Base-by-base conservation (phyloP, 2,888 invertebrate species). In the Orthosia gothica region DNA sequence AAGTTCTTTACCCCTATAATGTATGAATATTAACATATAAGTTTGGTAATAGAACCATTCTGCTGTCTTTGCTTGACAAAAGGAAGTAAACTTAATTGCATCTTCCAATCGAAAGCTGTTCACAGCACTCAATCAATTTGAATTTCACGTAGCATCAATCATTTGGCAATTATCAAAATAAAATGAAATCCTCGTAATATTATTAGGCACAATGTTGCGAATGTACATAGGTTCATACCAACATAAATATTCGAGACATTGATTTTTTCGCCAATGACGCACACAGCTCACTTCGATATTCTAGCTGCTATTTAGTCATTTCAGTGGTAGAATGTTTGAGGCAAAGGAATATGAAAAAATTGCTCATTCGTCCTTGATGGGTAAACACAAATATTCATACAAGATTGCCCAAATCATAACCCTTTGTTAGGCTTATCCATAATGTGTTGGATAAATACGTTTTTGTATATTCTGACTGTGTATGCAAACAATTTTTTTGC, bases 21-120 rank as follows among this genome's bases (percentile, higher is more conserved):
- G 89, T 93, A 95, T 93, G 94, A 94, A 95, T 94, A 95, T 93
- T 93, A 93, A 93, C 90, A 89, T 88, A 92, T 88, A 89, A 69
- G 84, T 88, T 91, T 88, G 81, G 74, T 86, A 90, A 90, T 89
- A 88, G 74, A 88, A 90, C 89, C 87, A 91, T 93, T 92, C 86
- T 84, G 83, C 78, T 81, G 74, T 61, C 70, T 81, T 79, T 65
- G 18, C 57, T 82, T 76, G 71, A 76, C 61, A 75, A 79, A 81
- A 61, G n/a, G 45, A 67, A 70, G 69, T 55, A 32, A 80, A 65
- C 62, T 23, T 71, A 74, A 82, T 78, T 78, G 74, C 67, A 54
- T 52, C 23, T 69, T 74, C 49, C 67, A 75, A 86, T 86, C 75
- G 45, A 58, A 76, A 26, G 58, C 49, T 62, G 61, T 58, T 32